Percentiles rank a stretch among this genome's conserved stretches.
These are phyloP conservation scores for Pseudochirops corinnae DNA, from an alignment of 2,797 vertebrate genomes.

Conservation along the genomic window DNA sequence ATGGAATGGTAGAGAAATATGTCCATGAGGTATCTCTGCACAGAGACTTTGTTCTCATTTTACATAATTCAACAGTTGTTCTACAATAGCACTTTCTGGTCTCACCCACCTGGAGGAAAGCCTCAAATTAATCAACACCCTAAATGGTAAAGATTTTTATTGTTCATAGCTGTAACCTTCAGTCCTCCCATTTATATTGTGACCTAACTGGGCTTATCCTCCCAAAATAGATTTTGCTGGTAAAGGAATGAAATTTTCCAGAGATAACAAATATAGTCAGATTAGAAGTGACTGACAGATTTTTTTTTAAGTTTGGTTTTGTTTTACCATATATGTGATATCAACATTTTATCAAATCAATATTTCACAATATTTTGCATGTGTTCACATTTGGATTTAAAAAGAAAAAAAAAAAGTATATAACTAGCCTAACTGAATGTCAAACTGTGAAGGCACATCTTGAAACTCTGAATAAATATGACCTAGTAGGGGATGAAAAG, in stretches of 20 bases:
- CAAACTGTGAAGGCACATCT: constrained; percentile 15
- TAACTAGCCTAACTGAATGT: neutral
- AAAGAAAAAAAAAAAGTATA: neutral
- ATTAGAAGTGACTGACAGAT: neutral
- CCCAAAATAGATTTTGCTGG: constrained; percentile 63
- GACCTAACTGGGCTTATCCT: constrained; percentile 52
- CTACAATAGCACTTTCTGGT: constrained; percentile 50
- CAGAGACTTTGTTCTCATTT: constrained; percentile 65
- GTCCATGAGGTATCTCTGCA: constrained; percentile 35
- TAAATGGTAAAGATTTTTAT: constrained; percentile 73
- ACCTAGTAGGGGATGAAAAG: neutral
- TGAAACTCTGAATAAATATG: constrained; percentile 22
- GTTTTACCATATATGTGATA: neutral
- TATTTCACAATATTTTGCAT: neutral
- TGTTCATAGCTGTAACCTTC: constrained; percentile 70
- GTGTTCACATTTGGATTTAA: constrained; percentile 6
- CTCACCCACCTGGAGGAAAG: constrained; percentile 57
- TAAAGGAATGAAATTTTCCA: constrained; percentile 31
- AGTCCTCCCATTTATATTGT: constrained; percentile 61
- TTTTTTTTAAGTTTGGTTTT: neutral
- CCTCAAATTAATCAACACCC: constrained; percentile 71
- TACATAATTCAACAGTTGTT: constrained; percentile 66
- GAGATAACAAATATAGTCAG: constrained; percentile 17
- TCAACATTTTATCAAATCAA: neutral
- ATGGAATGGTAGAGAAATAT: neutral